Percentiles rank a stretch among this genome's conserved stretches.
These are phyloP conservation scores for Elymnias hypermnestra DNA, from an alignment of 1,140 invertebrate species.

Conservation along the genomic window DNA sequence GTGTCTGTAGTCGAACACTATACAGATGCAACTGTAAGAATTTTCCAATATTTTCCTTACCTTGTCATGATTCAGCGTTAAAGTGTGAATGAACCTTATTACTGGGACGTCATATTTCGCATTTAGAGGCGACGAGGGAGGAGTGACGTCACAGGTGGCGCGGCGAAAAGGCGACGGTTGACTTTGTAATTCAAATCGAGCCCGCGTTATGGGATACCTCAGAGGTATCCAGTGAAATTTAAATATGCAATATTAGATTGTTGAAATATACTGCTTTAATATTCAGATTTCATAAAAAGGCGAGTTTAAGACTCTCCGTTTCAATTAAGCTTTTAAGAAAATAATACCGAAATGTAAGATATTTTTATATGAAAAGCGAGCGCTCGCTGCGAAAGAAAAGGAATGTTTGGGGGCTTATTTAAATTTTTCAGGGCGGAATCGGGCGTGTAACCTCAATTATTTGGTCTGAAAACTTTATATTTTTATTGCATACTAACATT, in stretches of 20 bases:
- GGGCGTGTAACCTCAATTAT: too few relatives aligned
- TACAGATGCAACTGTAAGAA: too few relatives aligned
- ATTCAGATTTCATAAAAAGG: conserved; percentile 12
- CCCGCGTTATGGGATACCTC: conserved; percentile 23
- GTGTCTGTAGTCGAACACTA: too few relatives aligned
- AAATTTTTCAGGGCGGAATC: too few relatives aligned
- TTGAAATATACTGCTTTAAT: conserved; percentile 27
- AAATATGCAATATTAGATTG: conserved; percentile 29
- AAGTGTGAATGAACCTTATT: neutral
- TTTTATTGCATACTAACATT: too few relatives aligned
- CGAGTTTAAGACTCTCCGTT: too few relatives aligned
- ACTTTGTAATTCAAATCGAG: conserved; percentile 36
- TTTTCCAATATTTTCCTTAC: neutral
- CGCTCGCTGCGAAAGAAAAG: too few relatives aligned
- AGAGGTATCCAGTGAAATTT: conserved; percentile 25
- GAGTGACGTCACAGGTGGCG: conserved; percentile 20
- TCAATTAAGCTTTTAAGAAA: too few relatives aligned
- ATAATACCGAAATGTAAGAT: too few relatives aligned
- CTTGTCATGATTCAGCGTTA: neutral
- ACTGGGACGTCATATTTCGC: conserved; percentile 9
- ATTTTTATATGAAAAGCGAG: too few relatives aligned
- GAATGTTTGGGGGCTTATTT: too few relatives aligned
- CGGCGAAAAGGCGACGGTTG: conserved; percentile 24
- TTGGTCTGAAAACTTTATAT: too few relatives aligned
- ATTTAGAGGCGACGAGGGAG: conserved; percentile 4